Percentiles rank a stretch among this genome's conserved stretches.
Evolutionary conservation across 2,797 vertebrate species (phyloP).

Genomic region (Chelmon rostratus): DNA sequence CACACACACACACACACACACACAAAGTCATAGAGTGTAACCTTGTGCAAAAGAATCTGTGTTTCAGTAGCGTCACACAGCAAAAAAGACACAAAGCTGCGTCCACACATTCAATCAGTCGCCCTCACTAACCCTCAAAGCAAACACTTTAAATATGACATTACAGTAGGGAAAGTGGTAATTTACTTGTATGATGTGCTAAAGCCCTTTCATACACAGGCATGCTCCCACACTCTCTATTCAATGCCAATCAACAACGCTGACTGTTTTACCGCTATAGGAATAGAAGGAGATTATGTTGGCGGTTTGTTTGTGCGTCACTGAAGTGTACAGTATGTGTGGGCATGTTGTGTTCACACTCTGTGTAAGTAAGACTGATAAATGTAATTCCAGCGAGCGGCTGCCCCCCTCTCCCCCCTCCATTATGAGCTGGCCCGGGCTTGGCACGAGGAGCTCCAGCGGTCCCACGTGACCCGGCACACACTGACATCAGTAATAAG

Average conservation of each 20-base stretch:
- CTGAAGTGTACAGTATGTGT: conserved; percentile 63
- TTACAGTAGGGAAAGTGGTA: conserved; percentile 8
- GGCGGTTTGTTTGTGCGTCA: conserved; percentile 38
- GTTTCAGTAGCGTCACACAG: background rate
- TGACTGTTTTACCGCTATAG: conserved; percentile 7
- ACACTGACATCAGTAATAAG: conserved; percentile 85
- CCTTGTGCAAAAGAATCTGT: conserved; percentile 36
- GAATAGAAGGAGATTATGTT: conserved; percentile 40
- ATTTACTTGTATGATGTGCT: conserved; percentile 34
- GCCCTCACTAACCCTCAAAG: background rate
- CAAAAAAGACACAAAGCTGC: background rate
- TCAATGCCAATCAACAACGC: conserved; percentile 37
- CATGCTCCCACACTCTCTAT: conserved; percentile 27
- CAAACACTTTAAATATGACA: conserved; percentile 28
- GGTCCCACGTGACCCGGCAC: conserved; percentile 75
- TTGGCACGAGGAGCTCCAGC: conserved; percentile 65
- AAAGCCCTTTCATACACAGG: conserved; percentile 16
- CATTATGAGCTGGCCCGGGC: conserved; percentile 22
- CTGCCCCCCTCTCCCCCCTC: background rate
- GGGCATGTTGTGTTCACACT: conserved; percentile 54
- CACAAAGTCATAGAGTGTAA: conserved; percentile 42
- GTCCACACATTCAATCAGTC: conserved; percentile 32
- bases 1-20: conserved; percentile 13
- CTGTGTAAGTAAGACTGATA: conserved; percentile 72
- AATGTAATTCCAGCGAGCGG: conserved; percentile 64